phyloP scores from a whole-genome alignment of 2,888 invertebrate genomes.

The Strigamia transsilvanica region DNA sequence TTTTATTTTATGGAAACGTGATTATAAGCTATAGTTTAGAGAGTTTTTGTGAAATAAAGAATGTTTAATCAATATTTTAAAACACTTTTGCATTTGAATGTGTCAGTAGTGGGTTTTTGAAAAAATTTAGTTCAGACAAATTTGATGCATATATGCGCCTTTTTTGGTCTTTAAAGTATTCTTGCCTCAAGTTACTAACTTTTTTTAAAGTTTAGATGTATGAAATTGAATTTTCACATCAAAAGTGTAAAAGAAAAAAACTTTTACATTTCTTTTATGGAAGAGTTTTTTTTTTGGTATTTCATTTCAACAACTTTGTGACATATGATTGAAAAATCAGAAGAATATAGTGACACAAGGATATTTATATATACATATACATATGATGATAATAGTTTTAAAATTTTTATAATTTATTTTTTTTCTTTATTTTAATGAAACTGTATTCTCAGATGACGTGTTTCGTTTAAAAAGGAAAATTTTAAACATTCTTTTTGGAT shows the following conservation, averaged over 20 bases:
- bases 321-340: constrained; percentile 41
- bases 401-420: no score
- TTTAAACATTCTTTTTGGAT: no score
- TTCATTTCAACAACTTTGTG: constrained; percentile 42
- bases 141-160: not conserved
- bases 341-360: not conserved
- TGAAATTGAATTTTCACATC: constrained; percentile 38
- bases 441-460: not conserved
- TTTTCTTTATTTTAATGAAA: constrained; percentile 39
- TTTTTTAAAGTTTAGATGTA: not conserved
- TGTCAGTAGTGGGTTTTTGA: not conserved
- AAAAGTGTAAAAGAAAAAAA: constrained; percentile 6
- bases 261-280: constrained; percentile 13
- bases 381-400: not conserved
- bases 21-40: not conserved
- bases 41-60: not conserved
- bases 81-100: not conserved
- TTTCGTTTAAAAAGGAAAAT: not conserved
- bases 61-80: constrained; percentile 3
- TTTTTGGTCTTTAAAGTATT: not conserved
- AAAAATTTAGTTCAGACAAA: not conserved
- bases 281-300: constrained; percentile 3
- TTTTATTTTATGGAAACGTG: not conserved
- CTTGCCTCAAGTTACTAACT: not conserved
- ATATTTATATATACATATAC: not conserved